Conservation (phyloP, 2,888 invertebrate genomes). For the Nomada ruficornis region DNA sequence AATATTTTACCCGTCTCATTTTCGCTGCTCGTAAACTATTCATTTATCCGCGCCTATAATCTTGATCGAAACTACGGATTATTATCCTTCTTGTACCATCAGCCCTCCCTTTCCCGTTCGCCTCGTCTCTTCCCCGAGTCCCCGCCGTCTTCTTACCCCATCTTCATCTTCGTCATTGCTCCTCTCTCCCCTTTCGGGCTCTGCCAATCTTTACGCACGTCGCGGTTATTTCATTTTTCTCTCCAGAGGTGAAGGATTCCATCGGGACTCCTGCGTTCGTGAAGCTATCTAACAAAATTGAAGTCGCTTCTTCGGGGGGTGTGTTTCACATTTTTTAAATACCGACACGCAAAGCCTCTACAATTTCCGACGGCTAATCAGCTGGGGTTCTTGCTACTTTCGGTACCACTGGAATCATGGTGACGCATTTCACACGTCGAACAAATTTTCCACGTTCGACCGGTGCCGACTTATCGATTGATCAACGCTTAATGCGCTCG, state of each 20-base stretch:
- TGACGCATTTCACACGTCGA: conserved; percentile 21
- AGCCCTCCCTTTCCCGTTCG: conserved; percentile 59
- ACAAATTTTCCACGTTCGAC: conserved; percentile 31
- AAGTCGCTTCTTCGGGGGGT: too few relatives aligned
- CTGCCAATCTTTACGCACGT: conserved; percentile 67
- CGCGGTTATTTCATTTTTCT: conserved; percentile 67
- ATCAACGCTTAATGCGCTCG: conserved; percentile 26
- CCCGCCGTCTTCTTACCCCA: conserved; percentile 11
- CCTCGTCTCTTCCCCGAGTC: conserved; percentile 6
- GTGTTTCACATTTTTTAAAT: too few relatives aligned
- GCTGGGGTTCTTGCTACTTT: not conserved
- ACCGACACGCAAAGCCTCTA: not conserved
- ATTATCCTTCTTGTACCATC: conserved; percentile 80
- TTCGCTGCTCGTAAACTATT: conserved; percentile 84
- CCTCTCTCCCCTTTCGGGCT: conserved; percentile 40
- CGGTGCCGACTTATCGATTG: conserved; percentile 42
- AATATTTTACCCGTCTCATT: conserved; percentile 82
- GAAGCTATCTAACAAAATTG: not conserved
- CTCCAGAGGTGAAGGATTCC: conserved; percentile 23
- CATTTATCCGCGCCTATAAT: conserved; percentile 84
- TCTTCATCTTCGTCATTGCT: conserved; percentile 41
- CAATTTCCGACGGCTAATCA: not conserved
- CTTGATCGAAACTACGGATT: conserved; percentile 82
- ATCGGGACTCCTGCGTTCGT: not conserved
- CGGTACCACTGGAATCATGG: too few relatives aligned